phyloP scores from a whole-genome alignment of 2,797 vertebrate species.

The Sebastes matsubarae region DNA sequence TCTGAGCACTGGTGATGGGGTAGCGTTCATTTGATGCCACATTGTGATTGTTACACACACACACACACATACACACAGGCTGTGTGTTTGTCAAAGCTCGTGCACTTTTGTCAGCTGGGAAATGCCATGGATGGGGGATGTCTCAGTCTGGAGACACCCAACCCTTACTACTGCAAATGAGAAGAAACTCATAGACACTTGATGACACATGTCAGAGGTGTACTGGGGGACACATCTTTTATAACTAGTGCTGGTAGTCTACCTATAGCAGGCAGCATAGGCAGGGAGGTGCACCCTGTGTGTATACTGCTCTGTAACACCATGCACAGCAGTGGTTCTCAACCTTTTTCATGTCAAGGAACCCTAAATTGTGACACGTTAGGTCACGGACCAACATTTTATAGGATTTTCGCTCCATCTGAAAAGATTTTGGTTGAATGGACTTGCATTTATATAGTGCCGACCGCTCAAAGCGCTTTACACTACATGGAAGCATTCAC shows the following conservation, averaged over 20 bases:
- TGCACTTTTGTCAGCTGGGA: neutral
- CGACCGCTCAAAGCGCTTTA: too few relatives aligned
- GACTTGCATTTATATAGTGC: too few relatives aligned
- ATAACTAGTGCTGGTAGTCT: neutral
- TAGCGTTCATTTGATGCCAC: conserved; percentile 41
- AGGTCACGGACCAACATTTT: too few relatives aligned
- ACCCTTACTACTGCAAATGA: neutral
- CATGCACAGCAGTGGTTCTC: neutral
- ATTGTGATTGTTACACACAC: neutral
- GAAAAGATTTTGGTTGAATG: too few relatives aligned
- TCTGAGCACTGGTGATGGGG: conserved; percentile 26
- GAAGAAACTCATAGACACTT: neutral
- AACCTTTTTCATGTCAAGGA: neutral
- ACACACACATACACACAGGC: neutral
- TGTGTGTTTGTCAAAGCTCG: neutral
- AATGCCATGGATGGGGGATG: neutral
- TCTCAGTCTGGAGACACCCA: too few relatives aligned
- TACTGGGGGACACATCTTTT: neutral
- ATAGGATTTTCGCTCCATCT: too few relatives aligned
- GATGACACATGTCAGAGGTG: neutral
- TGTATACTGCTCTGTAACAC: neutral
- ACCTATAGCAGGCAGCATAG: too few relatives aligned
- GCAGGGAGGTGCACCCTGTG: neutral
- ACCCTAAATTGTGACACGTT: too few relatives aligned
- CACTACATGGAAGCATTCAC: too few relatives aligned